Evolutionary conservation across 1,140 invertebrate species (phyloP).

Genomic region (Leucophenga varia): DNA sequence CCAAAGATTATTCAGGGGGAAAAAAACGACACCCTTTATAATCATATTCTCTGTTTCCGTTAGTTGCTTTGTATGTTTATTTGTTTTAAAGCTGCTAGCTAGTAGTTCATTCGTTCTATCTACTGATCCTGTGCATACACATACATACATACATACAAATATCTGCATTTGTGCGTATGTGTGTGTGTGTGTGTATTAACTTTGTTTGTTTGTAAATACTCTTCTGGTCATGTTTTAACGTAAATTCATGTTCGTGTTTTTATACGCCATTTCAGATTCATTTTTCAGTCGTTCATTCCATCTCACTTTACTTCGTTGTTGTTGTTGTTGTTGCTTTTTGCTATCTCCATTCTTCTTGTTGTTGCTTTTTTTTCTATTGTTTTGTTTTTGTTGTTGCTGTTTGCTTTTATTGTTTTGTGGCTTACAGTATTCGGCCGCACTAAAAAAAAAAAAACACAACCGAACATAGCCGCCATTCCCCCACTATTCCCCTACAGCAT

Average conservation of each 20-base stretch:
- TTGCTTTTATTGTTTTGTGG: not conserved
- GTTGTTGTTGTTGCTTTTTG: not conserved
- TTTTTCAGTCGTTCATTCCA: conserved; percentile 4
- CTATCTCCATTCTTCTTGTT: not conserved
- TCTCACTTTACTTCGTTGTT: too few relatives aligned
- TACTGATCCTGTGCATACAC: too few relatives aligned
- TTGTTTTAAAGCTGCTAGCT: too few relatives aligned
- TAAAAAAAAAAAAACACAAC: too few relatives aligned
- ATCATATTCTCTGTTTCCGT: too few relatives aligned
- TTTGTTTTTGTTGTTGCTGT: not conserved
- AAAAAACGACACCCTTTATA: too few relatives aligned
- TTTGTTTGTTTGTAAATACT: conserved; percentile 6
- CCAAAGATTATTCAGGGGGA: too few relatives aligned
- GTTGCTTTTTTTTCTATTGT: not conserved
- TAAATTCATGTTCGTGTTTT: conserved; percentile 55
- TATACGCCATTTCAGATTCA: conserved; percentile 8
- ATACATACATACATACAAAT: not conserved
- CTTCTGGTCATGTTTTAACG: conserved; percentile 55
- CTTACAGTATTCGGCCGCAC: too few relatives aligned
- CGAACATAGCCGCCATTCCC: too few relatives aligned
- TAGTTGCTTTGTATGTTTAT: too few relatives aligned
- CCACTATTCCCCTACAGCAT: too few relatives aligned
- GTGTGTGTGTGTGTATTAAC: conserved; percentile 5
- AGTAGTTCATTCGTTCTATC: conserved; percentile 9
- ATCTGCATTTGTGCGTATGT: conserved; percentile 30